Conservation (phyloP, 1,140 invertebrate genomes). For the Phortica variegata region DNA sequence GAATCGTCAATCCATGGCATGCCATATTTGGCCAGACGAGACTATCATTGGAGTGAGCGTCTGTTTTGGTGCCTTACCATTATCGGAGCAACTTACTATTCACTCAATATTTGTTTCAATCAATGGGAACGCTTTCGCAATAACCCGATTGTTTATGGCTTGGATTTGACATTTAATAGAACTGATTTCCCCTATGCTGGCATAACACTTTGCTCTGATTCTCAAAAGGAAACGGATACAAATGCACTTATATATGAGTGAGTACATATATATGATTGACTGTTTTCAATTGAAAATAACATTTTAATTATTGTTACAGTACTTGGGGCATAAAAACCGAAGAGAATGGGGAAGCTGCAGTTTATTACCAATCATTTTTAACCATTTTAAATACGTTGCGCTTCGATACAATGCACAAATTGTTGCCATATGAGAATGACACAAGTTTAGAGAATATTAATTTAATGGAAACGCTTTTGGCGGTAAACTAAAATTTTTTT, state of each 20-base stretch:
- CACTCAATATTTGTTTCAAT: slow-evolving; percentile 28
- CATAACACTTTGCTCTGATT: slow-evolving; percentile 36
- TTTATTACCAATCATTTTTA: slow-evolving; percentile 33
- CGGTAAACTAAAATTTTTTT: slow-evolving; percentile 4
- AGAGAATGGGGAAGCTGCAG: neutral
- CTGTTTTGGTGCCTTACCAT: slow-evolving; percentile 36
- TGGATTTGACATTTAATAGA: slow-evolving; percentile 35
- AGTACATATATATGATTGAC: neutral
- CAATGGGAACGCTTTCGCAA: slow-evolving; percentile 44
- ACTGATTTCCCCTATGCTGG: slow-evolving; percentile 37
- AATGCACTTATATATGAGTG: slow-evolving; percentile 28
- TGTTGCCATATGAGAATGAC: slow-evolving; percentile 37
- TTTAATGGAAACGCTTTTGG: slow-evolving; percentile 24
- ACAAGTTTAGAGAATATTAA: slow-evolving; percentile 19
- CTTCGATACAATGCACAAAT: slow-evolving; percentile 21
- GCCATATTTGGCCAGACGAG: slow-evolving; percentile 33
- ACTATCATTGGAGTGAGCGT: slow-evolving; percentile 41
- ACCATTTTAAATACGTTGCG: slow-evolving; percentile 25
- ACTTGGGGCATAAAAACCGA: slow-evolving; percentile 22
- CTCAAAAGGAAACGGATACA: slow-evolving; percentile 11
- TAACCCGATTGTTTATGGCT: slow-evolving; percentile 46
- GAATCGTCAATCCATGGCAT: slow-evolving; percentile 41
- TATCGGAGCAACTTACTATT: slow-evolving; percentile 29
- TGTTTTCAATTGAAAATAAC: neutral
- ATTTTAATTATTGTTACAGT: slow-evolving; percentile 8